Percentiles rank a stretch among this genome's conserved stretches.
These are phyloP conservation scores for Ophion slaviceki DNA, from an alignment of 2,888 invertebrate species.

Conservation along the genomic window DNA sequence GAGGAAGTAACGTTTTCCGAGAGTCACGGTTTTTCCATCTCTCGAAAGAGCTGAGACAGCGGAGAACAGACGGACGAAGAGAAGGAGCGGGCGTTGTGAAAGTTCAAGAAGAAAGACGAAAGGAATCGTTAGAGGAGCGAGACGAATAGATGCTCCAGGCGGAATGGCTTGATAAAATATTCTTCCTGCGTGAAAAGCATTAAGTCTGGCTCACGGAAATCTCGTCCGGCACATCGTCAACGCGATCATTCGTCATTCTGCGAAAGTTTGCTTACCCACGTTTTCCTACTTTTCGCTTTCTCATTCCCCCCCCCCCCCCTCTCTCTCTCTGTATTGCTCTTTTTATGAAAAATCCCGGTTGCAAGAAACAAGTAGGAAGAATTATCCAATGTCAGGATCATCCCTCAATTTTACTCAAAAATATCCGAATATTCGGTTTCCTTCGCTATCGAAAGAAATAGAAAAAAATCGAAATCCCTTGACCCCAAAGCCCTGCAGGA, in stretches of 20 bases:
- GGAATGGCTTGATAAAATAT: slow-evolving; percentile 69
- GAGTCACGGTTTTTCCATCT: slow-evolving; percentile 58
- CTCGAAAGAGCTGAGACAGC: slow-evolving; percentile 56
- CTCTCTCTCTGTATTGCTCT: not conserved
- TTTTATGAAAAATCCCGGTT: not conserved
- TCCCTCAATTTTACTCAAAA: too few species aligned
- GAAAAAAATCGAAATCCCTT: too few species aligned
- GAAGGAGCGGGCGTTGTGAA: slow-evolving; percentile 29
- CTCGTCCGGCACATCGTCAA: slow-evolving; percentile 74
- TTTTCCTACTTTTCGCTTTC: slow-evolving; percentile 16
- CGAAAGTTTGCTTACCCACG: slow-evolving; percentile 62
- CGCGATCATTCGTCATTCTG: slow-evolving; percentile 73
- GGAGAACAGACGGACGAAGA: slow-evolving; percentile 20
- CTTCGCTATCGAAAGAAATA: too few species aligned
- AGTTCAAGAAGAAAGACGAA: slow-evolving; percentile 21
- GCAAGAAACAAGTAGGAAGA: not conserved
- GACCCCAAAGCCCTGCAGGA: not conserved
- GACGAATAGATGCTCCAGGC: slow-evolving; percentile 41
- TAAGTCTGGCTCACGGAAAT: slow-evolving; percentile 72
- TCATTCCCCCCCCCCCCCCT: slow-evolving; percentile 10
- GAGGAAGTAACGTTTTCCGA: slow-evolving; percentile 45
- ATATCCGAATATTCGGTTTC: too few species aligned
- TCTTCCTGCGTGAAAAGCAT: slow-evolving; percentile 71
- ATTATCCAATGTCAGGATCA: too few species aligned
- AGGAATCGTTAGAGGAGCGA: slow-evolving; percentile 26